Evolutionary conservation across 2,113 vertebrate genomes (phyloP).

Genomic region (Catharus fuscescens): DNA sequence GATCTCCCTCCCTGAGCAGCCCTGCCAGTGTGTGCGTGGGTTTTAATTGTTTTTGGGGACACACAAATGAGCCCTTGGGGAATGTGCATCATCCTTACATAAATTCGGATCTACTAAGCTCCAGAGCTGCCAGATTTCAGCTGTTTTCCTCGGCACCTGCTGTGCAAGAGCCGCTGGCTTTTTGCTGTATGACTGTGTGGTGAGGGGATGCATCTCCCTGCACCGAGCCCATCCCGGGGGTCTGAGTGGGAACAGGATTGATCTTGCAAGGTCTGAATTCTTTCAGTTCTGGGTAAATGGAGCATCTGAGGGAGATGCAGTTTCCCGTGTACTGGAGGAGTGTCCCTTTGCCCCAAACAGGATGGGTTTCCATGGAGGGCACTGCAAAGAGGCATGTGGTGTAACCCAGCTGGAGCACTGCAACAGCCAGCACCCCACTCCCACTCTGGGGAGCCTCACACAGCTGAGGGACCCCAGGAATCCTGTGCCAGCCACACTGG

Average conservation of each 20-base stretch:
- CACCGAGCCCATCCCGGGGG: neutral
- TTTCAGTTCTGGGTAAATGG: neutral
- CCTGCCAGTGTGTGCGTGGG: neutral
- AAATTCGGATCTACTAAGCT: neutral
- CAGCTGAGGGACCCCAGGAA: neutral
- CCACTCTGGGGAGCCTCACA: neutral
- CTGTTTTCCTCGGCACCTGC: neutral
- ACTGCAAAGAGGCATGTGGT: neutral
- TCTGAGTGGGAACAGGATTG: neutral
- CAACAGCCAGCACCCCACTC: neutral
- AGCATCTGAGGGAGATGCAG: neutral
- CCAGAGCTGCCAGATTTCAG: neutral
- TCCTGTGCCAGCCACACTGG: neutral
- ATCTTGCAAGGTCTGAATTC: neutral
- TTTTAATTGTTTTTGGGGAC: neutral
- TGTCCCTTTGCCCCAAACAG: fast-evolving
- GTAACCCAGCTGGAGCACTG: fast-evolving
- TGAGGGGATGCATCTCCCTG: neutral
- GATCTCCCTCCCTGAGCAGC: neutral
- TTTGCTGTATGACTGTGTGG: neutral
- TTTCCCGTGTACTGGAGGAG: neutral
- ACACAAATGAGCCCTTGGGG: neutral
- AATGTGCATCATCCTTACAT: neutral
- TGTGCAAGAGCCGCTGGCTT: neutral
- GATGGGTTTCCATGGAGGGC: fast-evolving